A percentile compares a stretch with the other conserved stretches of the same genome.
These are phyloP conservation scores for Sinopyrophorus schimmeli DNA, from an alignment of 2,888 invertebrate genomes.

Conservation along the genomic window DNA sequence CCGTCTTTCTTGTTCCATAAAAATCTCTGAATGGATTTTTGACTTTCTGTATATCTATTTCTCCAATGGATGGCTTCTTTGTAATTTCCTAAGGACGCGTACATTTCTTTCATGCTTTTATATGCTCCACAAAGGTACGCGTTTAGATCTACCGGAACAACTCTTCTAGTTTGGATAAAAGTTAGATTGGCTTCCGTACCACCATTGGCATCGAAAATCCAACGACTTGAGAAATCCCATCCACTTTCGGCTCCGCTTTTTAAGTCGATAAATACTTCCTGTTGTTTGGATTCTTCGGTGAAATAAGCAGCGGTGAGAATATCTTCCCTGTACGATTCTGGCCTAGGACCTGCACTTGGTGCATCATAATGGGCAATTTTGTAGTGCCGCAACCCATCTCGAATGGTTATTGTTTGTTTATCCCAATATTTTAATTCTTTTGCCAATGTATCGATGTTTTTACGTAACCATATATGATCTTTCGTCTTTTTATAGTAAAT, in stretches of 20 bases:
- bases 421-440: slow-evolving; percentile 70
- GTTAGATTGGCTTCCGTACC: slow-evolving; percentile 62
- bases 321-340: slow-evolving; percentile 74
- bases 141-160: slow-evolving; percentile 86
- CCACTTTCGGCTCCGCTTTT: slow-evolving; percentile 85
- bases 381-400: slow-evolving; percentile 58
- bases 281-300: slow-evolving; percentile 52
- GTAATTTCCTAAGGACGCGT: slow-evolving; percentile 57
- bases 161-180: slow-evolving; percentile 65
- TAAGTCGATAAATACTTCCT: slow-evolving; percentile 65
- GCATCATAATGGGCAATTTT: slow-evolving; percentile 65
- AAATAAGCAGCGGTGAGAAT: slow-evolving; percentile 57
- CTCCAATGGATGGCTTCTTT: slow-evolving; percentile 59
- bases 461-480: slow-evolving; percentile 65
- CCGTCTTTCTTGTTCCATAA: slow-evolving; percentile 77
- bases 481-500: slow-evolving; percentile 69
- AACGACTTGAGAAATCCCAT: slow-evolving; percentile 85
- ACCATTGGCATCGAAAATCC: slow-evolving; percentile 67
- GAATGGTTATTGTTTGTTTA: slow-evolving; percentile 59
- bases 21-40: slow-evolving; percentile 66
- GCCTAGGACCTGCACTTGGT: slow-evolving; percentile 67
- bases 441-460: slow-evolving; percentile 63
- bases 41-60: slow-evolving; percentile 60
- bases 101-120: slow-evolving; percentile 64
- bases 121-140: slow-evolving; percentile 74